Base-by-base conservation (phyloP, 2,113 vertebrate species). In the Neoarius graeffei region DNA sequence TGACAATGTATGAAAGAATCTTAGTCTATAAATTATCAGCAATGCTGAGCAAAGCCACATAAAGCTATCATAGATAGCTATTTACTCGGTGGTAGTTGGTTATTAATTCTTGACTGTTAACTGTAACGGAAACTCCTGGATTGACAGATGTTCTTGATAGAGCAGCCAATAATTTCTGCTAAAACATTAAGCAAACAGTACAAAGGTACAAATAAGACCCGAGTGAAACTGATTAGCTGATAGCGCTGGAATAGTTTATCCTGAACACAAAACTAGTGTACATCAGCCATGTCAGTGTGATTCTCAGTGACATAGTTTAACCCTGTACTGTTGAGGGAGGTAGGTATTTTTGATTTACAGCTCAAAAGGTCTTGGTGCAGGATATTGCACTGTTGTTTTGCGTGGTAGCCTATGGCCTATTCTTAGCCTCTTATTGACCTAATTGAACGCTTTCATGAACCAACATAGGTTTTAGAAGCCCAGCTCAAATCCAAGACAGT, bases 261-360 rank as follows among this genome's bases (percentile, higher is more conserved):
- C 23, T 19, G 8, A 62, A 20, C 25, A 48, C 42, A 42, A 56
- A 60, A 66, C 54, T 42, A 69, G 20, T 62, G 30, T 73, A 27
- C 23, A 7, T 81, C 30, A 71, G 19, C 20, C 54, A n/a, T 14
- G 50, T 54, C 48, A 30, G 48, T 77, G 79, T 74, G 10, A 52
- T 25, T 66, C 42, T 66, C 54, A 25, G n/a, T 84, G 73, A 80
- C 81, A 69, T 83, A 54, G 52, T 57, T 56, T 86, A 69, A 52
- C n/a, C 6, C 62, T 84, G 35, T 35, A 56, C 5, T 20, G n/a
- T 84, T 86, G 50, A 4, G 19, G 17, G 79, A 7, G 50, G 11
- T 71, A 48, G 23, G n/a, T 60, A 50, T 77, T 60, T 42, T 62
- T 67, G 6, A 23, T 57, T 64, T 66, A 30, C 14, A 54, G 56